Base-by-base conservation (phyloP, 2,797 vertebrate species). In the Falco cherrug region DNA sequence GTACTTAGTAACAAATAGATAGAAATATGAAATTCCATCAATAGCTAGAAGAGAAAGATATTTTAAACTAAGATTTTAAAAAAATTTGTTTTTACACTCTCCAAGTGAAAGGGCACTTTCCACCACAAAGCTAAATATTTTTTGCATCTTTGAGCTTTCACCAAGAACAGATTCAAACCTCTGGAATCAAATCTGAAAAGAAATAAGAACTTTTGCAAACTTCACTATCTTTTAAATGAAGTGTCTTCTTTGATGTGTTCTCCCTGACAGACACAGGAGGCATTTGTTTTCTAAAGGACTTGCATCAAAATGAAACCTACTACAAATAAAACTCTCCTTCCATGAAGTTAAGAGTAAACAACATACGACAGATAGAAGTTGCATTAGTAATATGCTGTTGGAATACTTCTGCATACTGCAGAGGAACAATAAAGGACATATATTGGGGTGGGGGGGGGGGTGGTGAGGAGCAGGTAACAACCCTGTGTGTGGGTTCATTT, bases 211-310 rank as follows among this genome's bases (percentile, higher is more conserved):
- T 86, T 65, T 25, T 80, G 19, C 39, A 79, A 90, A 73, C 63
- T 60, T 92, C 39, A 59, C 16, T 81, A 3, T 57, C 67, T 93
- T 95, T 81, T 76, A 95, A 92, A 73, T 82, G 39, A 96, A 93
- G 28, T 16, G 10, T 57, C 51, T 2, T 79, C 84, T 95, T 87
- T 93, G 84, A 82, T 73, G 35, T 45, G 17, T 67, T 16, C 26
- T 84, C 25, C 21, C 57, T 69, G 60, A 87, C 59, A 94, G 54
- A 86, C 65, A 45, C 54, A 89, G 81, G 60, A 51, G 59, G 39
- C 71, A 88, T 80, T 51, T 94, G 60, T 80, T 93, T 93, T 95
- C 63, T 59, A 76, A 91, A 91, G n/a, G 37, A 64, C 57, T 84
- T 53, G 3, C 64, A 83, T 53, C 41, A 88, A 88, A 93, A 85